Evolutionary conservation across 2,113 vertebrate genomes (phyloP), one percentile per base, ranked within the genome.

Genomic region (Carlito syrichta): DNA sequence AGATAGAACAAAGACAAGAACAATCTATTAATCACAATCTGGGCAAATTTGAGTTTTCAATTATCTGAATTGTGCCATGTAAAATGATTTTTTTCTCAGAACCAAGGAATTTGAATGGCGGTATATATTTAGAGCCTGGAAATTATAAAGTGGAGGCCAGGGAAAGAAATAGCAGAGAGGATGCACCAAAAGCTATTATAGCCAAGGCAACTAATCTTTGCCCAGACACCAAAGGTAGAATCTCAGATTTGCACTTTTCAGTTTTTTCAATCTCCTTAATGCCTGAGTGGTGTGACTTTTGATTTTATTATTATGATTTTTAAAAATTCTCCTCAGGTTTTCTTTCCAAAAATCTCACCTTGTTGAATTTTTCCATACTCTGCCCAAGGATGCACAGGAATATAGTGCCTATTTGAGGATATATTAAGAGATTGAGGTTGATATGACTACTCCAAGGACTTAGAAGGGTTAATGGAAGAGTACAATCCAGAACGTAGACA

Each of bases 101-200:
- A n/a, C 1, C 20, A 89, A 83, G 23, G 20, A 32, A 68, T 54
- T 95, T 84, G 23, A 66, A 45, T 16, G 22, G 14, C 9, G 5
- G 14, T 4, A 0, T 58, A 12, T 89, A 50, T 79, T 71, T 54
- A 84, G 40, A 68, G 13, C 19, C 14, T 82, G 68, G 25, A 10
- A 22, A 7, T 60, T 48, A 9, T 17, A 43, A 66, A 16, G 5
- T 84, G 6, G 35, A 86, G 45, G 43, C 11, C 76, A 66, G 38
- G 3, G 43, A 32, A 91, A 88, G 32, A 12, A n/a, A 45, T 30
- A 11, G 32, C 27, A 66, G 22, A 52, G 5, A 45, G 19, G 43
- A 12, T 50, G 8, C 13, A 6, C 8, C 1, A 0, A 30, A 63
- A 43, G 4, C 0, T 83, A 23, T 69, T 13, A 22, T 0, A 27